Conservation (phyloP, 2,113 vertebrate genomes). For the Poeciliopsis retropinna region DNA sequence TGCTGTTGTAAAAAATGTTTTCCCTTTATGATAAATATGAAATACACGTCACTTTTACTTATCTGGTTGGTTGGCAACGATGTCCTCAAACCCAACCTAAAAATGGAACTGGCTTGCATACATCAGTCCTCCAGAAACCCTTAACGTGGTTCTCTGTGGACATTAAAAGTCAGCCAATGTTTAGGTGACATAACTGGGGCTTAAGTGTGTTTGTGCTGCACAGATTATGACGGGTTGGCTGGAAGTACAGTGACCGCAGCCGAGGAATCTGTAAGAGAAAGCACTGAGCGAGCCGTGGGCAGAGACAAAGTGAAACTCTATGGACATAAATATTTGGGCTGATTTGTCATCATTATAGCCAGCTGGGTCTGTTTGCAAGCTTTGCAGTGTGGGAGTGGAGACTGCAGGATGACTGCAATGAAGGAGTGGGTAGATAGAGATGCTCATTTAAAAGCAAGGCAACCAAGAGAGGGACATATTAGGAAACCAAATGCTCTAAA, state of each 20-base stretch:
- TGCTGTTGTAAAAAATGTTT: conserved; percentile 22
- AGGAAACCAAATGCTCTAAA: conserved; percentile 4
- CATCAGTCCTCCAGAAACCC: conserved; percentile 19
- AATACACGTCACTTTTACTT: conserved; percentile 13
- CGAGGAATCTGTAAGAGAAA: conserved; percentile 42
- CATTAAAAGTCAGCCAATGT: conserved; percentile 60
- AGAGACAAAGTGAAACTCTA: conserved; percentile 66
- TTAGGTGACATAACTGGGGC: conserved; percentile 64
- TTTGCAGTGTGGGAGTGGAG: conserved; percentile 64
- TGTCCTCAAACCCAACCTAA: conserved; percentile 34
- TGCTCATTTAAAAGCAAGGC: conserved; percentile 32
- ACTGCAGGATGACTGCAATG: conserved; percentile 51
- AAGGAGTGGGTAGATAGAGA: conserved; percentile 51
- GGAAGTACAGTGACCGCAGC: conserved; percentile 18
- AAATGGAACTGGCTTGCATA: conserved; percentile 43
- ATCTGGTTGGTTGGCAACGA: conserved; percentile 8
- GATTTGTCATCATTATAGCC: conserved; percentile 76
- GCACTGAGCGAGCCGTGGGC: conserved; percentile 47
- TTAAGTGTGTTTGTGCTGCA: conserved; percentile 60
- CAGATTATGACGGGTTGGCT: conserved; percentile 52
- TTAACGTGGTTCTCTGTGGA: conserved; percentile 44
- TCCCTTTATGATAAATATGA: background rate
- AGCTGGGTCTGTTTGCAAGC: conserved; percentile 65
- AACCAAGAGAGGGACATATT: conserved; percentile 3
- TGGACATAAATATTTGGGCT: conserved; percentile 78